These are phyloP conservation scores for Clarias laeviceps DNA, from an alignment of 2,797 vertebrate species.

Conservation along the genomic window DNA sequence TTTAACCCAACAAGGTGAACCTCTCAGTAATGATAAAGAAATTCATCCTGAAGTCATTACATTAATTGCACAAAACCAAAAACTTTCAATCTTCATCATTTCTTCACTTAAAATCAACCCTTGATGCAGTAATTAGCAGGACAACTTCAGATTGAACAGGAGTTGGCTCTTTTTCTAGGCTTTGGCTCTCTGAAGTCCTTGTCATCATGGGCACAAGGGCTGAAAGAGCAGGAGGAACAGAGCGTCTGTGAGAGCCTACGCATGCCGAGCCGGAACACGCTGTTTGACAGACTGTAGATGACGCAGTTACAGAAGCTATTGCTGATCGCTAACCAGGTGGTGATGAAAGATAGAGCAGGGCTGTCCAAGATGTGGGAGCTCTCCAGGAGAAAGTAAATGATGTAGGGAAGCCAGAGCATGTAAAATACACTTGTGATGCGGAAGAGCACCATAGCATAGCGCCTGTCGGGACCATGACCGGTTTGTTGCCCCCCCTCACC, in stretches of 20 bases:
- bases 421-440: conserved; percentile 99
- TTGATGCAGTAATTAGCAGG: conserved; percentile 52
- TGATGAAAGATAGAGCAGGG: conserved; percentile 92
- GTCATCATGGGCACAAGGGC: conserved; percentile 81
- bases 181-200: conserved; percentile 87
- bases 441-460: conserved; percentile 96
- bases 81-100: conserved; percentile 34
- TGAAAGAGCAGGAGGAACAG: conserved; percentile 89
- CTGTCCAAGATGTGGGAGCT: conserved; percentile 93
- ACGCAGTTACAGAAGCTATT: conserved; percentile 99
- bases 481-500: conserved; percentile 80
- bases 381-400: conserved; percentile 96
- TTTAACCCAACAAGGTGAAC: not conserved
- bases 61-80: conserved; percentile 37
- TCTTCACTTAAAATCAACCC: conserved; percentile 37
- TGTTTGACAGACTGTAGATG: conserved; percentile 98
- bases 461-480: conserved; percentile 89
- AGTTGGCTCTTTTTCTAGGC: conserved; percentile 92
- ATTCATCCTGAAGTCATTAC: not conserved
- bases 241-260: conserved; percentile 92
- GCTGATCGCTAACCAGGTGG: conserved; percentile 98
- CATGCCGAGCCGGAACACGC: conserved; percentile 95
- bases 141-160: conserved; percentile 87
- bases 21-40: not conserved
- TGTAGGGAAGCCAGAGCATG: conserved; percentile 97